Percentiles rank a stretch among this genome's conserved stretches.
Conservation (phyloP, 2,797 vertebrate genomes). For the Dipus sagitta region DNA sequence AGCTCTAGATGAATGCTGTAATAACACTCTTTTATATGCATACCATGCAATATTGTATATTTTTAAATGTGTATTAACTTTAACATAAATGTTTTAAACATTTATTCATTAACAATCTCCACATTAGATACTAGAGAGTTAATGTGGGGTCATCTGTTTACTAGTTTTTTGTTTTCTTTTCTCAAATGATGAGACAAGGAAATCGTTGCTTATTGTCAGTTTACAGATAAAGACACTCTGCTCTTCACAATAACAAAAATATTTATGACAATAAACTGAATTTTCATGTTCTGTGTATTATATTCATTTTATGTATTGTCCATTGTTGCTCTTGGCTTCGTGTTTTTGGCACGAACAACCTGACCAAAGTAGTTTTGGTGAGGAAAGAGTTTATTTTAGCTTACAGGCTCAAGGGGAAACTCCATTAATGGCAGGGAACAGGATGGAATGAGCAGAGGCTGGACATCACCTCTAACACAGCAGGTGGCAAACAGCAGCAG, state of each 20-base stretch:
- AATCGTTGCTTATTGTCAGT: not conserved
- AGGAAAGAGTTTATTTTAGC: too few species aligned
- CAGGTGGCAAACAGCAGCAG: too few species aligned
- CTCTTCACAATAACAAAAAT: not conserved
- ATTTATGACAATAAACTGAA: not conserved
- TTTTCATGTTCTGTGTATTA: not conserved
- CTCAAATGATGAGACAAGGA: not conserved
- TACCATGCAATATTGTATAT: not conserved
- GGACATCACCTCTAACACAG: too few species aligned
- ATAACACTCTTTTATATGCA: not conserved
- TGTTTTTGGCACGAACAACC: too few species aligned
- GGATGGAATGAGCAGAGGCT: too few species aligned
- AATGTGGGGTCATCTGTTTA: not conserved
- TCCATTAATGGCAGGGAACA: too few species aligned
- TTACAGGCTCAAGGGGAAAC: too few species aligned
- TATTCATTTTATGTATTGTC: too few species aligned
- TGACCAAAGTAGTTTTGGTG: too few species aligned
- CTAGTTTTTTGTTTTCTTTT: not conserved
- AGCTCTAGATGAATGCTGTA: not conserved
- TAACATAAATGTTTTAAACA: not conserved
- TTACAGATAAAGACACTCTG: not conserved
- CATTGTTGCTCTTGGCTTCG: too few species aligned
- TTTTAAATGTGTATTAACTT: not conserved
- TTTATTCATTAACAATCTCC: not conserved
- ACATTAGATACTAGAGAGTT: not conserved